Evolutionary conservation across 2,797 vertebrate species (phyloP).

Genomic region (Diplodus puntazzo): DNA sequence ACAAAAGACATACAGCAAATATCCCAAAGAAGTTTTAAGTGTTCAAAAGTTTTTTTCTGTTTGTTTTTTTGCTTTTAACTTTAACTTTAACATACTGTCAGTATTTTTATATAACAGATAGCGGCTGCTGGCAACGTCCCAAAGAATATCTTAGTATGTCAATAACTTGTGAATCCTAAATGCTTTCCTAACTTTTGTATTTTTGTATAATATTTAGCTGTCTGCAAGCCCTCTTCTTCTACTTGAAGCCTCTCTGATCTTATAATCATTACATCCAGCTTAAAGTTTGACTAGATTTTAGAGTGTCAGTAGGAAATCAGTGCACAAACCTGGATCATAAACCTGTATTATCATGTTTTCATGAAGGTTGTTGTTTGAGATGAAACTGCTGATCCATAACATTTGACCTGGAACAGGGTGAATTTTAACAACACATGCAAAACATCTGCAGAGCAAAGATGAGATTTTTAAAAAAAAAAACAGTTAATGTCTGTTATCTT

Average conservation of each 20-base stretch:
- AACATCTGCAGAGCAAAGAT: background rate
- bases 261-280: no score
- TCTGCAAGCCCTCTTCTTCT: background rate
- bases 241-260: background rate
- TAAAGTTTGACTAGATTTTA: background rate
- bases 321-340: background rate
- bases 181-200: background rate
- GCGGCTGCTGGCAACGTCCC: background rate
- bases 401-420: background rate
- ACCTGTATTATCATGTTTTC: background rate
- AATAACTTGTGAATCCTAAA: background rate
- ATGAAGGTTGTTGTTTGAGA: background rate
- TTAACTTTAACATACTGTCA: no score
- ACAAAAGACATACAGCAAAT: constrained; percentile 1
- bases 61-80: background rate
- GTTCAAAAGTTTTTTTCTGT: background rate
- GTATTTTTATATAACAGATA: no score
- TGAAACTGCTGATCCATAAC: background rate
- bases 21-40: background rate
- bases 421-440: background rate
- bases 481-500: background rate
- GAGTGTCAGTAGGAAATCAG: background rate
- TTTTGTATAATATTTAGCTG: background rate
- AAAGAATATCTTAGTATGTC: background rate
- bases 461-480: background rate